Evolutionary conservation across 2,888 invertebrate genomes (phyloP).

Genomic region (Phortica okadai): DNA sequence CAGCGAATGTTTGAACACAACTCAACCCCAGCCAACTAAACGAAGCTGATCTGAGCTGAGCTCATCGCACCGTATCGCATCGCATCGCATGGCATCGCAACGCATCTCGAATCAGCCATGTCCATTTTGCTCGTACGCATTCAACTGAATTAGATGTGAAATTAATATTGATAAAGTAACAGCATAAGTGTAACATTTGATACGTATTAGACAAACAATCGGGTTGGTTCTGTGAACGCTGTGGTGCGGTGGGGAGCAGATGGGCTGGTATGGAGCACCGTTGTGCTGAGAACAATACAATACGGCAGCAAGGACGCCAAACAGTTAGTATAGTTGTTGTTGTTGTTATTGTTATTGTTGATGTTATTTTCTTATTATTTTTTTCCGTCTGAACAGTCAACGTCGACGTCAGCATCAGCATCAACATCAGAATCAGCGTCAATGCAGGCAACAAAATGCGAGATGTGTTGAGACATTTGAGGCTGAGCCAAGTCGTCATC

Average conservation of each 20-base stretch:
- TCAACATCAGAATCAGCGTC: not conserved
- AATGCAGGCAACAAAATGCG: not conserved
- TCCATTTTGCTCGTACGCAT: not conserved
- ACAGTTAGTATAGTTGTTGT: not conserved
- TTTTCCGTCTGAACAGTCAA: not conserved
- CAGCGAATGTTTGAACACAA: not conserved
- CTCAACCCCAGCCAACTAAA: not conserved
- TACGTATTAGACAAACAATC: conserved; percentile 17
- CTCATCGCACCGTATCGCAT: no score
- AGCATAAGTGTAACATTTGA: conserved; percentile 21
- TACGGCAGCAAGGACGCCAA: not conserved
- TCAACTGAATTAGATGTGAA: conserved; percentile 20
- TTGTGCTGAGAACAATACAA: no score
- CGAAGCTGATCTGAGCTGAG: not conserved
- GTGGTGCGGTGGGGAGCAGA: not conserved
- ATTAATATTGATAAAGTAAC: conserved; percentile 21
- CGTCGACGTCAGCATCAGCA: not conserved
- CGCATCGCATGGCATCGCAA: not conserved
- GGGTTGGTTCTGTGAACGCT: not conserved
- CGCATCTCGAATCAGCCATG: not conserved
- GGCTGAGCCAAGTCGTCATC: not conserved
- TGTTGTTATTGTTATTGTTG: not conserved
- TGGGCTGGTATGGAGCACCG: no score
- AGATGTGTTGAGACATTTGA: not conserved
- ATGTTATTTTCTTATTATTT: not conserved